Evolutionary conservation across 2,888 invertebrate species (phyloP), one percentile per base, ranked within the genome.

Genomic region (Cosmia trapezina): DNA sequence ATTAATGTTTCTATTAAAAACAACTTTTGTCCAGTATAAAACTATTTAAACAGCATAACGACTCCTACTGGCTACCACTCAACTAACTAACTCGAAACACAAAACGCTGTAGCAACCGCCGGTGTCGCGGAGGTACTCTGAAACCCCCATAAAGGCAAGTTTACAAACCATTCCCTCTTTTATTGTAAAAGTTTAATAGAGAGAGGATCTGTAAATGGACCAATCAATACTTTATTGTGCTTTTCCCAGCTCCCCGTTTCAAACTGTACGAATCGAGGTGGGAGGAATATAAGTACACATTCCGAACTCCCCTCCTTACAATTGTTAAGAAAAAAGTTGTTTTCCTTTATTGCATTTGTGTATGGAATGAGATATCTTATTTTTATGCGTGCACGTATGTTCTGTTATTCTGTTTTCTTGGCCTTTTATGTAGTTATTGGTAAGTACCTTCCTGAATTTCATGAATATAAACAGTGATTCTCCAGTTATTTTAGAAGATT

Each of bases 101-200:
- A 79, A 78, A 76, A 67, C 47, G 49, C 49, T 54, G 66, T 49
- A 51, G 22, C 43, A 56, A 61, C 77, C 67, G 43, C 60, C 79
- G n/a, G 70, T 83, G 74, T 82, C 80, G 62, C 76, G 64, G 62
- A 82, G 80, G 77, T 83, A 77, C 84, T 83, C 84, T 65, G 64
- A 78, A 80, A 73, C 71, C 74, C 69, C 83, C 75, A 85, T 87
- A 86, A 87, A 86, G 84, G 85, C 82, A 88, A 88, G 87, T 89
- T 89, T 86, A 89, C 87, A 89, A 88, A 86, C 89, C 87, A 86
- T 88, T 88, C 86, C 87, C 85, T 78, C 86, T 90, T 92, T 92
- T 91, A 93, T 93, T 92, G 92, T 91, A 87, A 92, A 93, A 93
- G 92, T 93, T 93, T 92, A 92, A 93, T 93, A 92, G 91, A 92